Base-by-base conservation (phyloP, 2,797 vertebrate species). In the Squalus acanthias region DNA sequence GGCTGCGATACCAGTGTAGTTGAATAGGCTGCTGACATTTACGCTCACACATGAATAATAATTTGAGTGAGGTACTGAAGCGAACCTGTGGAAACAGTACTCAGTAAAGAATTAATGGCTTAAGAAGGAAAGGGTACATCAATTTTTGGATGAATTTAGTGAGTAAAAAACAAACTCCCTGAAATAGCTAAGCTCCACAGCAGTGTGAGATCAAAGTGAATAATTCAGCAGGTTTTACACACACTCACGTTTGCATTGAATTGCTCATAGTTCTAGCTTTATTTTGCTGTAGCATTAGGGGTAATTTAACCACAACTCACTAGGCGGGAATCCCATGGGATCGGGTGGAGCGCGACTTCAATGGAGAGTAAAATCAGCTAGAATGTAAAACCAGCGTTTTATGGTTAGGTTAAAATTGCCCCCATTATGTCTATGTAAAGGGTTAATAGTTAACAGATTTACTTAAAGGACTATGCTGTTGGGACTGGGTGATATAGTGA, bases 41-140 rank as follows among this genome's bases (percentile, higher is more conserved):
- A 29, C 12, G 29, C 50, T 89, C 87, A 12, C 24, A 57, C 24
- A 57, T 26, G 50, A 29, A 26, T 60, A 29, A 29, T 50, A 46
- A 87, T 87, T 53, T 87, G 82, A 87, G 17, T 57, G 53, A 89
- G 87, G 87, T 89, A 29, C 87, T 89, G 53, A 87, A 88, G 85
- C 39, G 26, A 57, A 8, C 53, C 17, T 72, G 70, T 72, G 70
- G 24, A 29, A 72, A 29, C 70, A 72, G 7, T 26, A 72, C 70
- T 72, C 67, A 69, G 67, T 69, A 24, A 72, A 72, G 22, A 72
- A 72, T 26, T 26, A 72, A 72, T 72, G 70, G 7, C 24, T 72
- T 72, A 72, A 26, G 24, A 72, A 72, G 70, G 26, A 72, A 72
- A 72, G 70, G 24, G 7, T 72, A 72, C 9, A 20, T 17, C 15